Evolutionary conservation across 2,888 invertebrate species (phyloP).

Genomic region (Tribolium freemani): DNA sequence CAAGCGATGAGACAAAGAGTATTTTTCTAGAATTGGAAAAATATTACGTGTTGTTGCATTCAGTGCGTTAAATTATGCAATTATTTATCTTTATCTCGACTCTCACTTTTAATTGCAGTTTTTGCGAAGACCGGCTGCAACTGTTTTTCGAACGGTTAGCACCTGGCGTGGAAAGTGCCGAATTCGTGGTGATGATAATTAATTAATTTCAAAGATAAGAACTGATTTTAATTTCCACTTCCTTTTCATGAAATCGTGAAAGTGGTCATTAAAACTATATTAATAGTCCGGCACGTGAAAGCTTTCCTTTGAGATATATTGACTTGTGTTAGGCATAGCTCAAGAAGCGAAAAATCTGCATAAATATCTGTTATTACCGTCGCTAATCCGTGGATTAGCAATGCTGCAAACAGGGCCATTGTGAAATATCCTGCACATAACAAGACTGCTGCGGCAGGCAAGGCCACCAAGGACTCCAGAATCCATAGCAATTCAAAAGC

Average conservation of each 20-base stretch:
- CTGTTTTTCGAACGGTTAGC: neutral
- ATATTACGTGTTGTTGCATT: neutral
- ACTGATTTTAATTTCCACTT: slow-evolving; percentile 5
- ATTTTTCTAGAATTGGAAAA: slow-evolving; percentile 66
- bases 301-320: slow-evolving; percentile 9
- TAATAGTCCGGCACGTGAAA: slow-evolving; percentile 9
- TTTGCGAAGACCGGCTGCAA: neutral
- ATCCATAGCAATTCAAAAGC: slow-evolving; percentile 71
- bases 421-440: slow-evolving; percentile 70
- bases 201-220: neutral
- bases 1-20: slow-evolving; percentile 69
- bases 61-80: neutral
- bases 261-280: slow-evolving; percentile 27
- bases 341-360: slow-evolving; percentile 2
- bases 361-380: slow-evolving; percentile 64
- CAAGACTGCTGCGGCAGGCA: slow-evolving; percentile 70
- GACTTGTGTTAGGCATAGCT: neutral
- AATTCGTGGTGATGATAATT: neutral
- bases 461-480: slow-evolving; percentile 65
- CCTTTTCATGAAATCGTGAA: slow-evolving; percentile 42
- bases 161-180: slow-evolving; percentile 9
- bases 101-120: neutral
- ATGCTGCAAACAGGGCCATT: slow-evolving; percentile 69
- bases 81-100: neutral
- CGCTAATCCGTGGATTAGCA: slow-evolving; percentile 70